A percentile compares a stretch with the other conserved stretches of the same genome.
Conservation (phyloP, 30 jellyfish, hydroid and myxozoan genomes). For the Cassiopea xamachana region DNA sequence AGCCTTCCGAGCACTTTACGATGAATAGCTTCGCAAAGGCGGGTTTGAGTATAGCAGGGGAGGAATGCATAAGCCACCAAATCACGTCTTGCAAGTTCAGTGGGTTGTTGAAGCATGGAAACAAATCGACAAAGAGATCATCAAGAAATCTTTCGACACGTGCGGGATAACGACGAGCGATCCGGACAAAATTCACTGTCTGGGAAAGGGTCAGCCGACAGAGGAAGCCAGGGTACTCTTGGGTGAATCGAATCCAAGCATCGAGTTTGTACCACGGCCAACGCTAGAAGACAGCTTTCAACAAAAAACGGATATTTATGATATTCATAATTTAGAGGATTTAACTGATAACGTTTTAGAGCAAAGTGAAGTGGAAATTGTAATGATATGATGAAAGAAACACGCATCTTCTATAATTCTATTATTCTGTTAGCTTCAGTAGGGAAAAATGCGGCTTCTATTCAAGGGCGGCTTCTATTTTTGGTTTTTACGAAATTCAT, state of each 20-base stretch:
- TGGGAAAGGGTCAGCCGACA: conserved; percentile 72
- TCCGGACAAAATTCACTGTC: conserved; percentile 58
- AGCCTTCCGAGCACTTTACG: not conserved
- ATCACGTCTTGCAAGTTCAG: conserved; percentile 59
- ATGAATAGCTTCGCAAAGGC: conserved; percentile 1
- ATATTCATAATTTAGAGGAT: conserved; percentile 21
- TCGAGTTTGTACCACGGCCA: conserved; percentile 12
- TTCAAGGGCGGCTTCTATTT: not conserved
- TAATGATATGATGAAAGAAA: conserved; percentile 21
- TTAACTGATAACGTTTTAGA: conserved; percentile 11
- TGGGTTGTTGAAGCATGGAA: conserved; percentile 68
- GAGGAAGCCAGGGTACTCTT: conserved; percentile 68
- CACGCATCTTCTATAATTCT: not conserved
- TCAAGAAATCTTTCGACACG: conserved; percentile 38
- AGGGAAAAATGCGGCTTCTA: no score
- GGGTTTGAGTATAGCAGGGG: conserved; percentile 43
- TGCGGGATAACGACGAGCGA: conserved; percentile 68
- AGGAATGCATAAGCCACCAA: conserved; percentile 44
- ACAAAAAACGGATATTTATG: not conserved
- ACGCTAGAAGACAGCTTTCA: not conserved
- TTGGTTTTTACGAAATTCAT: not conserved
- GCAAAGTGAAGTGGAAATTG: conserved; percentile 20
- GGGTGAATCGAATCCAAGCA: conserved; percentile 25
- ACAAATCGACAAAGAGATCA: conserved; percentile 44
- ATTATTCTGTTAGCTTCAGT: no score